phyloP scores from a whole-genome alignment of 2,888 invertebrate species.

The Lochmaea capreae region DNA sequence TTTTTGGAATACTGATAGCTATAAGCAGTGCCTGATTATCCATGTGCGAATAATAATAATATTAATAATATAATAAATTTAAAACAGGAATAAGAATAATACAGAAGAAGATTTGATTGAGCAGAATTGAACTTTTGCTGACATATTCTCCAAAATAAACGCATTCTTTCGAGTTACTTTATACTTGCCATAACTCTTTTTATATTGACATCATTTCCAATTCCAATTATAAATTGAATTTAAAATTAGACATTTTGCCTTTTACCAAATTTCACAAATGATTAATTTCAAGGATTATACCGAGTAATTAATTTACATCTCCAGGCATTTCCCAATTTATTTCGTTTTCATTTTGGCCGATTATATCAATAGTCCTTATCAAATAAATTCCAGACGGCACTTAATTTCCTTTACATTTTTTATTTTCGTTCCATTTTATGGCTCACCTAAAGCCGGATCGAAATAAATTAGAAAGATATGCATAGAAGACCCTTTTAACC shows the following conservation, averaged over 20 bases:
- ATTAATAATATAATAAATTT: no score
- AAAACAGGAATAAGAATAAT: no score
- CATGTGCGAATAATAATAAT: no score
- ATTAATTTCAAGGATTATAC: neutral
- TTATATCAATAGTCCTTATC: conserved; percentile 22
- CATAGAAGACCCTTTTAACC: neutral
- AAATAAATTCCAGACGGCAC: conserved; percentile 22
- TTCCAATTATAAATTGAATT: no score
- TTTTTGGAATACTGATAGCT: no score
- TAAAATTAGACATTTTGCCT: neutral
- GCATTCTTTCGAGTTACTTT: no score
- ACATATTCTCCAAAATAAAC: no score
- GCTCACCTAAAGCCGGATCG: neutral
- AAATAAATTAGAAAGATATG: conserved; percentile 6
- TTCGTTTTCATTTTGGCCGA: conserved; percentile 24
- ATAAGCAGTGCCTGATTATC: no score
- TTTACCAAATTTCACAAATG: neutral
- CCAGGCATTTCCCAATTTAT: conserved; percentile 21
- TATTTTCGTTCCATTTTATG: conserved; percentile 1
- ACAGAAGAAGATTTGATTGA: no score
- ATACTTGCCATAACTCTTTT: no score
- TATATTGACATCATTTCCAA: no score
- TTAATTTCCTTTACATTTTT: conserved; percentile 17
- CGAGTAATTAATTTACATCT: conserved; percentile 12
- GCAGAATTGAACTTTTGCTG: no score